These are phyloP conservation scores for Rhizomys pruinosus DNA, from an alignment of 2,113 vertebrate species.

Conservation along the genomic window DNA sequence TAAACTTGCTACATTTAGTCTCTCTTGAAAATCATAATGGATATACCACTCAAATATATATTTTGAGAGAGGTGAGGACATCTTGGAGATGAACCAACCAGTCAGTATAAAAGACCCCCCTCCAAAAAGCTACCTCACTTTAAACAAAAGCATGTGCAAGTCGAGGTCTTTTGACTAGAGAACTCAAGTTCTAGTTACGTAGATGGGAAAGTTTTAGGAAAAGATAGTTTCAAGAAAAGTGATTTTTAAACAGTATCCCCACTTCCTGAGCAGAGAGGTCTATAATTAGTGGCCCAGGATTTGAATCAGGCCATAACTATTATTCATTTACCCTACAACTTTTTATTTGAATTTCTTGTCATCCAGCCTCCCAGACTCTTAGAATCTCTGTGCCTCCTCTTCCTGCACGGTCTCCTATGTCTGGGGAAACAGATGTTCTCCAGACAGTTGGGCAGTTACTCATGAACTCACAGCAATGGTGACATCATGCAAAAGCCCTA, in stretches of 20 bases:
- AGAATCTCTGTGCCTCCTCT: no score
- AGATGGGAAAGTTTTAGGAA: not conserved
- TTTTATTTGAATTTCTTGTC: not conserved
- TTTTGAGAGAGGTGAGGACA: not conserved
- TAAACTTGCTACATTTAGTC: not conserved
- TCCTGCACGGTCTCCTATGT: no score
- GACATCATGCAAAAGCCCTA: no score
- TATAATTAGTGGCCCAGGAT: not conserved
- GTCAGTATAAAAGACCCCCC: not conserved
- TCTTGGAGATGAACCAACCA: not conserved
- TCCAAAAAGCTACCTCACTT: not conserved
- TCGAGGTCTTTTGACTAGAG: not conserved
- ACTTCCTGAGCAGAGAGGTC: not conserved
- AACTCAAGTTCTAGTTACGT: not conserved
- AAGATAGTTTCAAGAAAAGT: slow-evolving; percentile 2
- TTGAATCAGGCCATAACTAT: not conserved
- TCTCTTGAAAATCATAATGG: not conserved
- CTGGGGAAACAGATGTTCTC: no score
- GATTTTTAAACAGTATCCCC: not conserved
- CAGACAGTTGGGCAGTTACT: no score
- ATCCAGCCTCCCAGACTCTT: not conserved
- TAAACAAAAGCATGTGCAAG: not conserved
- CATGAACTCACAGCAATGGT: no score
- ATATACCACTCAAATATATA: not conserved
- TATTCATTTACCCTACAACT: not conserved